Conservation (phyloP, 2,797 vertebrate genomes). For the Trachurus trachurus region DNA sequence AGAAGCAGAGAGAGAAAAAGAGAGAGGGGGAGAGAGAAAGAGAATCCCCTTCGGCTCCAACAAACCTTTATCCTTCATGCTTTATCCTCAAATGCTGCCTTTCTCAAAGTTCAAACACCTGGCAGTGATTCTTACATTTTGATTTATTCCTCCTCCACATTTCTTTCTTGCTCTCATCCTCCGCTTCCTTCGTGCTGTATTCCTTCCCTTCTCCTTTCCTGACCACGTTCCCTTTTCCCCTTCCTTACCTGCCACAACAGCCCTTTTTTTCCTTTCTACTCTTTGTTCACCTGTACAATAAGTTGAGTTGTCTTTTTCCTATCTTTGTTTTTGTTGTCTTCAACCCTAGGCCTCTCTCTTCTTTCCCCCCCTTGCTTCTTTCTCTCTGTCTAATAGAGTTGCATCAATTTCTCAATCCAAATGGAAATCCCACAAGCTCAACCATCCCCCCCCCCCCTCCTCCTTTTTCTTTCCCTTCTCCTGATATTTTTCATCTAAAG, state of each 20-base stretch:
- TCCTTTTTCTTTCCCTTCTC: conserved; percentile 11
- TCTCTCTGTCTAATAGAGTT: conserved; percentile 32
- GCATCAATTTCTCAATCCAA: conserved; percentile 14
- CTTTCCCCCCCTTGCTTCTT: conserved; percentile 1
- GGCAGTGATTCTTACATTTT: conserved; percentile 71
- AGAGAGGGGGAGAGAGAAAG: conserved; percentile 37
- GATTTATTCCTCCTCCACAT: conserved; percentile 66
- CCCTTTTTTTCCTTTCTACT: conserved; percentile 2
- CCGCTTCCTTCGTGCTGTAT: conserved; percentile 1
- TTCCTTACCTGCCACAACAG: background rate
- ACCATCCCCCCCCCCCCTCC: background rate
- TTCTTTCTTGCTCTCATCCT: conserved; percentile 36
- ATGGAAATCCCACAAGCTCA: conserved; percentile 18
- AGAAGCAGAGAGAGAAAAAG: background rate
- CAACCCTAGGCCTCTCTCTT: background rate
- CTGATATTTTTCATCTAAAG: conserved; percentile 45
- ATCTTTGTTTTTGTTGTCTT: background rate
- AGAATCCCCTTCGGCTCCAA: conserved; percentile 65
- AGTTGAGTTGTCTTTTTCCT: background rate
- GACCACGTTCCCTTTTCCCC: conserved; percentile 10
- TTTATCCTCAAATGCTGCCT: conserved; percentile 71
- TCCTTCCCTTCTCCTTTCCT: conserved; percentile 11
- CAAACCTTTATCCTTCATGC: conserved; percentile 74
- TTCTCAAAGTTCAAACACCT: conserved; percentile 79
- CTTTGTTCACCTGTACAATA: conserved; percentile 28